Percentiles rank a stretch among this genome's conserved stretches.
Conservation (phyloP, 37 sponge, comb jelly and placozoan genomes). For the Beroe ovata region DNA sequence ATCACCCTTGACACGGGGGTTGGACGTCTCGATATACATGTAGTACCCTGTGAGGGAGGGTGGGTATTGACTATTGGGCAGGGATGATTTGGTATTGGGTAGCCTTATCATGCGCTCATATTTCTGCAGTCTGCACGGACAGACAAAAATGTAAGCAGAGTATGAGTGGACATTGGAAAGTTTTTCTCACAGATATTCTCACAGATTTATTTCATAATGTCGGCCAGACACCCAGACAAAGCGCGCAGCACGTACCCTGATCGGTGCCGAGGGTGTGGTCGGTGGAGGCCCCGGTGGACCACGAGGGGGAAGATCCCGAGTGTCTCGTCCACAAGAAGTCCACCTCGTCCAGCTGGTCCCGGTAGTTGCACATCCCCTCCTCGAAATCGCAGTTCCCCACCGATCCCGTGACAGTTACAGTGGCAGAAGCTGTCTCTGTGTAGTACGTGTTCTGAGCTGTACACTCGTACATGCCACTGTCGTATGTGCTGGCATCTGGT, state of each 20-base stretch:
- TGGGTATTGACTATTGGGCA: too few species aligned
- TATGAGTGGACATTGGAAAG: too few species aligned
- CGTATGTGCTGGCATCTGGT: constrained; percentile 53
- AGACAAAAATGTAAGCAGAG: too few species aligned
- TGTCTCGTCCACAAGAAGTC: constrained; percentile 68
- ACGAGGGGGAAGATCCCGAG: constrained; percentile 31
- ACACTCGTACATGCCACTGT: constrained; percentile 31
- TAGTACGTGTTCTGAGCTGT: constrained; percentile 6
- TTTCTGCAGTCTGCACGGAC: too few species aligned
- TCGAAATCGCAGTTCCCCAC: constrained; percentile 61
- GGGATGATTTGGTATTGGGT: too few species aligned
- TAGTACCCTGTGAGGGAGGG: constrained; percentile 68
- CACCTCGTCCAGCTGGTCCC: constrained; percentile 55
- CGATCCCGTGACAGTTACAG: constrained; percentile 30
- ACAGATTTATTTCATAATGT: too few species aligned
- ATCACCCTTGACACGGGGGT: constrained; percentile 58
- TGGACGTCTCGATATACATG: constrained; percentile 70
- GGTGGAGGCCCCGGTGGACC: constrained; percentile 30
- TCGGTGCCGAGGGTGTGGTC: constrained; percentile 67
- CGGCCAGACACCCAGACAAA: too few species aligned
- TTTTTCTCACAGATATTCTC: too few species aligned
- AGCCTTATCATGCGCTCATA: too few species aligned
- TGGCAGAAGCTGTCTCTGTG: constrained; percentile 16
- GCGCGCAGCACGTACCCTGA: background rate
- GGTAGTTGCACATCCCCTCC: constrained; percentile 53